phyloP scores from a whole-genome alignment of 2,113 vertebrate species.

The Guaruba guarouba region DNA sequence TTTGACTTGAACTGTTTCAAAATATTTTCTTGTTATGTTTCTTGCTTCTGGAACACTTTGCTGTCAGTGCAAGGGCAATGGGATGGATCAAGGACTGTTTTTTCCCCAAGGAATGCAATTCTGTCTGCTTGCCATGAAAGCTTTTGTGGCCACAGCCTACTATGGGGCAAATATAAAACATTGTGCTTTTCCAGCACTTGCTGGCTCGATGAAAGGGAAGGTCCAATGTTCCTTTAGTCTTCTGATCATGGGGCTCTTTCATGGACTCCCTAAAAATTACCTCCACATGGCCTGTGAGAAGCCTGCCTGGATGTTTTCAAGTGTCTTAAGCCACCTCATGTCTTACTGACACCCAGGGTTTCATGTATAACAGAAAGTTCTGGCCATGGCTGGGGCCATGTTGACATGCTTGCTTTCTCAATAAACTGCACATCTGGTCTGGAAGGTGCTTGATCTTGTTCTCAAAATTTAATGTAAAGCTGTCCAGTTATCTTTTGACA shows the following conservation, averaged over 20 bases:
- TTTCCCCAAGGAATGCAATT: neutral
- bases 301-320: neutral
- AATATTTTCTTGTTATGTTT: constrained; percentile 1
- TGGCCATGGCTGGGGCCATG: neutral
- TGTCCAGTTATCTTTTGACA: neutral
- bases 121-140: neutral
- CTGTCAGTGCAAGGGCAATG: neutral
- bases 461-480: neutral
- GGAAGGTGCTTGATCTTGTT: neutral
- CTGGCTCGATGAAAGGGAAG: neutral
- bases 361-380: neutral
- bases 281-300: neutral
- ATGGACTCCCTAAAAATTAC: neutral
- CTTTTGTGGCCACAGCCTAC: neutral
- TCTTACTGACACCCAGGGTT: neutral
- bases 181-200: neutral
- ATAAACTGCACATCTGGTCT: neutral
- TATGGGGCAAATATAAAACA: neutral
- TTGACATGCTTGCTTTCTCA: neutral
- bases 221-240: neutral
- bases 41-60: neutral
- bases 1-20: neutral
- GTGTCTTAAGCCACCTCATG: neutral
- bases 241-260: neutral
- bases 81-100: neutral